A percentile compares a stretch with the other conserved stretches of the same genome.
These are phyloP conservation scores for Andricus grossulariae DNA, from an alignment of 1,140 invertebrate species.

Conservation along the genomic window DNA sequence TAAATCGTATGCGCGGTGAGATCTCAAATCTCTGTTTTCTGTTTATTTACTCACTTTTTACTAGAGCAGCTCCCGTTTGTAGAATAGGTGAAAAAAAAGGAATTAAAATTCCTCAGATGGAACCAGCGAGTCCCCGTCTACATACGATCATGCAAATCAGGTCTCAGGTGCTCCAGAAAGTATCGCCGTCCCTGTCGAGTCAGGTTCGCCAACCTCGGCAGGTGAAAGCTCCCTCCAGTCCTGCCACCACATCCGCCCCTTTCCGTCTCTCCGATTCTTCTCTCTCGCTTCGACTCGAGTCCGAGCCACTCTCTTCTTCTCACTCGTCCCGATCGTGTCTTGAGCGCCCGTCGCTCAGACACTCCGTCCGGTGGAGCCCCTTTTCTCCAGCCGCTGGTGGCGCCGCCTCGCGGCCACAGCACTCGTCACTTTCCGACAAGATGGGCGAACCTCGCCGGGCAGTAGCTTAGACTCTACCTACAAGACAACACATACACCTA, in stretches of 20 bases:
- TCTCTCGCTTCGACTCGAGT: slow-evolving; percentile 16
- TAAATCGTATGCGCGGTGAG: too few species aligned
- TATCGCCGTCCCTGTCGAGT: neutral
- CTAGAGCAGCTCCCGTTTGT: neutral
- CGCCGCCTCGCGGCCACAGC: slow-evolving; percentile 56
- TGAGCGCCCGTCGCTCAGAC: slow-evolving; percentile 47
- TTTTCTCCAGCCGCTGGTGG: slow-evolving; percentile 40
- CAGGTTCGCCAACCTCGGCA: neutral
- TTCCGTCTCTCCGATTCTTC: neutral
- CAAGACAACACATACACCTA: slow-evolving; percentile 71
- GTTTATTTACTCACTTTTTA: too few species aligned
- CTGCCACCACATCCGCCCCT: slow-evolving; percentile 37
- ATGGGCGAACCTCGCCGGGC: slow-evolving; percentile 74
- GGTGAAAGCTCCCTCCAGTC: slow-evolving; percentile 9
- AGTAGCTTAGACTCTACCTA: slow-evolving; percentile 75
- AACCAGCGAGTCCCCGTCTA: neutral
- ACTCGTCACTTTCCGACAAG: slow-evolving; percentile 69
- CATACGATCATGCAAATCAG: neutral
- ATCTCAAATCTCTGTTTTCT: too few species aligned
- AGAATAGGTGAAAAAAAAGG: slow-evolving; percentile 42
- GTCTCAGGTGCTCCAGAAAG: neutral
- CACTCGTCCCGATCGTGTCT: slow-evolving; percentile 38
- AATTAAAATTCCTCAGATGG: neutral
- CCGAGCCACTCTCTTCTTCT: slow-evolving; percentile 32
- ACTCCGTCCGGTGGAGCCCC: slow-evolving; percentile 66